These are phyloP conservation scores for Elysia chlorotica DNA, from an alignment of 1,140 invertebrate genomes.

Conservation along the genomic window DNA sequence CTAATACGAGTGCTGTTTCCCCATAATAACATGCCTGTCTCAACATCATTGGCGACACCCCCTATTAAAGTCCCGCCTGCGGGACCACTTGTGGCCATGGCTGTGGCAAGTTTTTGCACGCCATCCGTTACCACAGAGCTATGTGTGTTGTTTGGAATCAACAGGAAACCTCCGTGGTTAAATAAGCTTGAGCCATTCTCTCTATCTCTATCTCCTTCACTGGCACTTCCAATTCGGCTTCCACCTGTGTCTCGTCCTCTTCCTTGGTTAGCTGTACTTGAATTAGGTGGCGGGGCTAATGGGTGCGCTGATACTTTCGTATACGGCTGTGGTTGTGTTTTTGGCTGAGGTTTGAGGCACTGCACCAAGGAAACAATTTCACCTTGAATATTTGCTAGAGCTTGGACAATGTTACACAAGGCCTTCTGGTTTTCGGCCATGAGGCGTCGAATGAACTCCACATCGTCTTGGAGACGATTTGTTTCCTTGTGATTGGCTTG, in stretches of 20 bases:
- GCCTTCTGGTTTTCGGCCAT: slow-evolving; percentile 62
- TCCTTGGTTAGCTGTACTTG: slow-evolving; percentile 4
- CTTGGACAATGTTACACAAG: slow-evolving; percentile 57
- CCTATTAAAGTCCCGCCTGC: neutral
- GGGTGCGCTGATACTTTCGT: slow-evolving; percentile 6
- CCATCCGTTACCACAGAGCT: too few relatives aligned
- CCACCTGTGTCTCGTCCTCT: too few relatives aligned
- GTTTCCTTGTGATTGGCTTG: slow-evolving; percentile 58
- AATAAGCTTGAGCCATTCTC: too few relatives aligned
- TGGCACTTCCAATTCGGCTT: too few relatives aligned
- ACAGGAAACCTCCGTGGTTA: too few relatives aligned
- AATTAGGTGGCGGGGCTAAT: slow-evolving; percentile 3
- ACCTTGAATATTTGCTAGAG: slow-evolving; percentile 57
- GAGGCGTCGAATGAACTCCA: slow-evolving; percentile 56
- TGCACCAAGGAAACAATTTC: slow-evolving; percentile 56
- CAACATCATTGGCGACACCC: slow-evolving; percentile 2
- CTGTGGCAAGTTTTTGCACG: too few relatives aligned
- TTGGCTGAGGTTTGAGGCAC: slow-evolving; percentile 44
- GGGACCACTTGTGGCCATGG: too few relatives aligned
- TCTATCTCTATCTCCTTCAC: too few relatives aligned
- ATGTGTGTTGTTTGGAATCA: neutral
- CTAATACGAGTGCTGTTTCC: neutral
- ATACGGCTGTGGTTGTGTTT: neutral
- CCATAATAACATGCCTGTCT: neutral
- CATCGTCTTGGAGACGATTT: slow-evolving; percentile 56